Evolutionary conservation across 2,113 vertebrate genomes (phyloP).

Genomic region (Alectura lathami): DNA sequence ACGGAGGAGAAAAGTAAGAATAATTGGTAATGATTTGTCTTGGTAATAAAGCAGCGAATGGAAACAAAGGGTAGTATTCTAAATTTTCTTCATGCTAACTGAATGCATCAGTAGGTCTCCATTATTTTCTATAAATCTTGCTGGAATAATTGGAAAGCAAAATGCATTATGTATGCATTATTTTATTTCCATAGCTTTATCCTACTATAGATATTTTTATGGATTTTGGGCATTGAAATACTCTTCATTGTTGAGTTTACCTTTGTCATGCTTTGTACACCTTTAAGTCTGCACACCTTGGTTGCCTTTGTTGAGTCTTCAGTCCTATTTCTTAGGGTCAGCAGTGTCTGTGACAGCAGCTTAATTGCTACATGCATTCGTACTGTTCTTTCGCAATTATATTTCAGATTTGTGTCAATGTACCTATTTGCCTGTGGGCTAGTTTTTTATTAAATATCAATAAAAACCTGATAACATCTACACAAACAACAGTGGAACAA

Average conservation of each 20-base stretch:
- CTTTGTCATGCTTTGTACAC: not conserved
- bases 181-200: not conserved
- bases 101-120: not conserved
- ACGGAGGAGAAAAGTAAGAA: not conserved
- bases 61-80: not conserved
- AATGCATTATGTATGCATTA: not conserved
- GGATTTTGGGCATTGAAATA: not conserved
- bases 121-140: not conserved
- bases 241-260: not conserved
- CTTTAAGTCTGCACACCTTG: not conserved
- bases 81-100: not conserved
- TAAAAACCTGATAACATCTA: constrained; percentile 57
- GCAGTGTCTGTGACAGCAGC: constrained; percentile 67
- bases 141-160: not conserved
- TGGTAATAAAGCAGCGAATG: not conserved
- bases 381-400: constrained; percentile 61
- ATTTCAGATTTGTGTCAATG: constrained; percentile 59
- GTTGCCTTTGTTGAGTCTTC: not conserved
- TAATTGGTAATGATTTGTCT: not conserved
- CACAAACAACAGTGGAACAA: constrained; percentile 26
- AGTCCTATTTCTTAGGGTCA: constrained; percentile 11
- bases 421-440: constrained; percentile 43
- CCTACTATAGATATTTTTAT: not conserved
- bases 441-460: constrained; percentile 72
- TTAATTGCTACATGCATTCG: constrained; percentile 77